A percentile compares a stretch with the other conserved stretches of the same genome.
phyloP scores from a whole-genome alignment of 2,888 invertebrate species.

The Drosophila macrothrix region DNA sequence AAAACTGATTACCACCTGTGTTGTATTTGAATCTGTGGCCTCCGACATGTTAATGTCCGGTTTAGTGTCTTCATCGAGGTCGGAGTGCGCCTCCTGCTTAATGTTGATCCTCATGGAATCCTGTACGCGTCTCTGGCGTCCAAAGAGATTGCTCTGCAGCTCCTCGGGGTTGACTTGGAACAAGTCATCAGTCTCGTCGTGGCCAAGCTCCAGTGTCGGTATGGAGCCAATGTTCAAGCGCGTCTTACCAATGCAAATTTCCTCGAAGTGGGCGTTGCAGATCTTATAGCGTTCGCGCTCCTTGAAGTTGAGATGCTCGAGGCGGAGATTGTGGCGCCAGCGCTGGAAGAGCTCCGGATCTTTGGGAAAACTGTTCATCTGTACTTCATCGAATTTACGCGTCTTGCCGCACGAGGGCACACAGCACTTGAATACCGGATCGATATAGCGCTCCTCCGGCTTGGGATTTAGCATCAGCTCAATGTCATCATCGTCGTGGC shows the following conservation, averaged over 20 bases:
- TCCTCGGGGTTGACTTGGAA: constrained; percentile 76
- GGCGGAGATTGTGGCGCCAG: constrained; percentile 80
- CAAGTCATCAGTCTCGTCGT: constrained; percentile 73
- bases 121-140: constrained; percentile 54
- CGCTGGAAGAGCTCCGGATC: constrained; percentile 67
- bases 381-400: constrained; percentile 81
- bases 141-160: constrained; percentile 71
- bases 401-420: constrained; percentile 81
- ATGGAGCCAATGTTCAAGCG: constrained; percentile 76
- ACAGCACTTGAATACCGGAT: constrained; percentile 78
- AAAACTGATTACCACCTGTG: constrained; percentile 64
- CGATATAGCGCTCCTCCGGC: constrained; percentile 75
- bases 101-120: constrained; percentile 24
- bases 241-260: constrained; percentile 80
- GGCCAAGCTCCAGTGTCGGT: constrained; percentile 78
- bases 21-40: constrained; percentile 22
- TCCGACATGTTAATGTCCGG: constrained; percentile 25
- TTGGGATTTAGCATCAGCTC: constrained; percentile 77
- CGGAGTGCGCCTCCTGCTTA: constrained; percentile 53
- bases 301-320: constrained; percentile 75
- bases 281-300: constrained; percentile 82
- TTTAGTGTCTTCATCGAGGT: constrained; percentile 42
- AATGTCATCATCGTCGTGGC: constrained; percentile 74
- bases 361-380: constrained; percentile 83
- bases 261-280: constrained; percentile 81